Percentiles rank a stretch among this genome's conserved stretches.
Evolutionary conservation across 30 jellyfish, hydroid and myxozoan genomes (phyloP).

Genomic region (Catostylus mosaicus): DNA sequence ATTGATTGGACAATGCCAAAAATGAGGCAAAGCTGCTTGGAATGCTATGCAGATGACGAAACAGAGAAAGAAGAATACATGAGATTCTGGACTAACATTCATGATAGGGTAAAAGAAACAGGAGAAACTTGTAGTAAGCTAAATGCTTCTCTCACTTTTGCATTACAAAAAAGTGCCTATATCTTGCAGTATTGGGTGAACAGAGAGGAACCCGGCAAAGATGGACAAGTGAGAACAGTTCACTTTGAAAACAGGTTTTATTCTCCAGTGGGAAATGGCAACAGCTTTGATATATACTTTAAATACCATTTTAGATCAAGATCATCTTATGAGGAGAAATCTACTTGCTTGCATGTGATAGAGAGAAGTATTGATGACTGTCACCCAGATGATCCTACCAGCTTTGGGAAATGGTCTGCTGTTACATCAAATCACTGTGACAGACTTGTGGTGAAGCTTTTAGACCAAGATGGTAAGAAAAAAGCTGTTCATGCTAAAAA

Average conservation of each 20-base stretch:
- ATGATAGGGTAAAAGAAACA: neutral
- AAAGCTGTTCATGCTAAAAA: neutral
- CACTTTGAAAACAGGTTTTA: too few relatives aligned
- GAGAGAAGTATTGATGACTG: neutral
- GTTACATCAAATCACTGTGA: neutral
- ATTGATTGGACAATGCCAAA: constrained; percentile 9
- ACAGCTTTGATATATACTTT: neutral
- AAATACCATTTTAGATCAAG: neutral
- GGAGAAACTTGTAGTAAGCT: neutral
- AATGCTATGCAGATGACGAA: constrained; percentile 1
- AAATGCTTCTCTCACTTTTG: neutral
- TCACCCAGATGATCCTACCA: constrained; percentile 2
- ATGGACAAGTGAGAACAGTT: too few relatives aligned
- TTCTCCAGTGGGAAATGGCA: too few relatives aligned
- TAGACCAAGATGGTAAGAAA: constrained; percentile 2
- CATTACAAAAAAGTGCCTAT: too few relatives aligned
- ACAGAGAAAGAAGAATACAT: constrained; percentile 2
- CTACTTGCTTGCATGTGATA: neutral
- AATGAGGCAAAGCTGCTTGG: neutral
- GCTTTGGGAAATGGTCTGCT: neutral
- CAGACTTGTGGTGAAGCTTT: neutral
- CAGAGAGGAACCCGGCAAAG: too few relatives aligned
- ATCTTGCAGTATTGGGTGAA: too few relatives aligned
- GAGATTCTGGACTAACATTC: neutral
- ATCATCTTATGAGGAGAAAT: neutral